Base-by-base conservation (phyloP, 2,888 invertebrate genomes). In the Papilio protenor region DNA sequence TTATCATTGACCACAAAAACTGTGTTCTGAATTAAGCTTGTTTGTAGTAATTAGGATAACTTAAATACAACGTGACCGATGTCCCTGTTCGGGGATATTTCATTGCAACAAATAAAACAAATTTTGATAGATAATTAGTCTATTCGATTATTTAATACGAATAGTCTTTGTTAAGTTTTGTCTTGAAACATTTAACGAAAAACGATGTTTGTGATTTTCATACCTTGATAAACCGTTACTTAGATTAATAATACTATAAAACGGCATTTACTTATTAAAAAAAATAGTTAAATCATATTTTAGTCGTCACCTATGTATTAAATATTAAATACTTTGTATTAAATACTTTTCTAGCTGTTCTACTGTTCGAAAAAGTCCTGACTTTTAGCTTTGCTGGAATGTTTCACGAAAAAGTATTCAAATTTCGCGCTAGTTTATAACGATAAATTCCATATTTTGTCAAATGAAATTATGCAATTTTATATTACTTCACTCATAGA, bases 1-100 rank as follows among this genome's bases (percentile, higher is more conserved):
- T 27, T 27, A 27, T 27, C 45, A 23, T 45, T 21, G 4, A 57
- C 73, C 55, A 59, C 73, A 61, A 73, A 73, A 45, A 61, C 57
- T 61, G 16, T 23, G 73, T 2, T 61, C 47, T 61, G 59, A 23
- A 45, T 73, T 59, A 45, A 59, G 45, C 59, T n/a, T 45, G 23
- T 73, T 59, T 40, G 47, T 16, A 59, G 73, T 59, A 73, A 59
- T 73, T 73, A 73, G 73, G 59, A 73, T 73, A 47, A 61, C 61
- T 73, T 73, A 40, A 64, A 64, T 64, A 2, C 40, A n/a, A 64
- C 64, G 2, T 27, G 11, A 64, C 64, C 73, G 59, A 59, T 47
- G 12, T 73, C 45, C 45, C 57, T 23, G 23, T 45, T 21, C 73
- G 73, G 59, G 59, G 59, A 61, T 21, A 47, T 73, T 73, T 73